phyloP scores from a whole-genome alignment of 2,888 invertebrate species.

The Gymnoscelis rufifasciata region DNA sequence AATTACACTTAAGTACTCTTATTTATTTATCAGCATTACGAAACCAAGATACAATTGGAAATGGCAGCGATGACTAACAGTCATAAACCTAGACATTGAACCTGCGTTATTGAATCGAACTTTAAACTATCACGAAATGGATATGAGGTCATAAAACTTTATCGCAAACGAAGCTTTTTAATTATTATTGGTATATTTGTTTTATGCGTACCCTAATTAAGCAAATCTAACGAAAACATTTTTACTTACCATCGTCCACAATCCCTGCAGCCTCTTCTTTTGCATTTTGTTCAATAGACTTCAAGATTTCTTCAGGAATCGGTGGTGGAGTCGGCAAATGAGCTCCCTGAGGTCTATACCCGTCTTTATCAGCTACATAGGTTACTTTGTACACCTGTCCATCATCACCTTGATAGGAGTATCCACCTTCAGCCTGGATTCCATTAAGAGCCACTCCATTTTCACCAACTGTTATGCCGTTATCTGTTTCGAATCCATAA shows the following conservation, averaged over 20 bases:
- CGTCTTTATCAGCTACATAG: slow-evolving; percentile 61
- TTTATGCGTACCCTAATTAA: no score
- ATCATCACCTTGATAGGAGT: slow-evolving; percentile 62
- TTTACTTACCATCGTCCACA: slow-evolving; percentile 57
- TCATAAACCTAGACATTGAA: slow-evolving; percentile 8
- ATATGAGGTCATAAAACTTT: slow-evolving; percentile 1
- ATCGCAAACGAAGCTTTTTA: neutral
- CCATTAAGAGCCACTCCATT: slow-evolving; percentile 53
- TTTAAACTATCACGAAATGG: slow-evolving; percentile 5
- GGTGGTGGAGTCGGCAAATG: slow-evolving; percentile 67
- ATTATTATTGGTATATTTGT: neutral
- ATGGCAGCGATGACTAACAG: neutral
- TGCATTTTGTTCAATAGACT: slow-evolving; percentile 58
- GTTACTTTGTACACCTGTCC: slow-evolving; percentile 61
- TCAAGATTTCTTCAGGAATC: slow-evolving; percentile 58
- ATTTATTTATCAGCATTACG: neutral
- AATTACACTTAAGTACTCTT: no score
- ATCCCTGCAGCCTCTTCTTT: slow-evolving; percentile 63
- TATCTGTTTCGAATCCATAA: slow-evolving; percentile 61
- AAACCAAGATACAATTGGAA: neutral
- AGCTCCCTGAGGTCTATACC: slow-evolving; percentile 56
- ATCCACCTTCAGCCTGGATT: slow-evolving; percentile 58
- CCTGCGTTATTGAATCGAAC: slow-evolving; percentile 8
- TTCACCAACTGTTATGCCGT: slow-evolving; percentile 60
- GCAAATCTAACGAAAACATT: no score